phyloP scores from a whole-genome alignment of 2,888 invertebrate genomes.

The Amorpha juglandis region DNA sequence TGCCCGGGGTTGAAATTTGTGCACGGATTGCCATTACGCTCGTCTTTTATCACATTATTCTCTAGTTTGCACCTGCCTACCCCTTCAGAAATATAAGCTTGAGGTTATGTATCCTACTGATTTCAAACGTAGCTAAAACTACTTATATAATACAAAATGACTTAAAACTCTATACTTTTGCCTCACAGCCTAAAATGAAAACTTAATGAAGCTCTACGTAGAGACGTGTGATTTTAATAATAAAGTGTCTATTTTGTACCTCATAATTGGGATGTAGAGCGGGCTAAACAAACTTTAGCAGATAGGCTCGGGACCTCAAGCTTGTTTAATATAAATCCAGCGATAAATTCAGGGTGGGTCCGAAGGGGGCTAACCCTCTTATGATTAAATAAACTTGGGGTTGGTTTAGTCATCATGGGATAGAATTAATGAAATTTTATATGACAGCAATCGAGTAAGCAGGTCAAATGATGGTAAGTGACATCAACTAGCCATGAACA shows the following conservation, averaged over 20 bases:
- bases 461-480: too few species aligned
- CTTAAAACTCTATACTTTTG: not conserved
- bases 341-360: not conserved
- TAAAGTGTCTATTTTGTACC: not conserved
- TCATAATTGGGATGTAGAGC: slow-evolving; percentile 15
- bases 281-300: slow-evolving; percentile 13
- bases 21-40: too few species aligned
- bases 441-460: too few species aligned
- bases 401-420: too few species aligned
- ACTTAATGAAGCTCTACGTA: not conserved
- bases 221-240: slow-evolving; percentile 12
- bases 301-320: slow-evolving; percentile 7
- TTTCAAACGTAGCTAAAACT: not conserved
- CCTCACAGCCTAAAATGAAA: slow-evolving; percentile 1
- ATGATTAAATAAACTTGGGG: too few species aligned
- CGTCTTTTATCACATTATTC: too few species aligned
- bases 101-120: not conserved
- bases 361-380: not conserved
- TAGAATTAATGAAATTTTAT: not conserved
- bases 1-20: too few species aligned
- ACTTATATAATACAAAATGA: not conserved
- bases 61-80: not conserved
- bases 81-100: not conserved
- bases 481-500: too few species aligned
- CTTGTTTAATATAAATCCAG: not conserved